These are phyloP conservation scores for Euzophera pinguis DNA, from an alignment of 2,888 invertebrate species.

Conservation along the genomic window DNA sequence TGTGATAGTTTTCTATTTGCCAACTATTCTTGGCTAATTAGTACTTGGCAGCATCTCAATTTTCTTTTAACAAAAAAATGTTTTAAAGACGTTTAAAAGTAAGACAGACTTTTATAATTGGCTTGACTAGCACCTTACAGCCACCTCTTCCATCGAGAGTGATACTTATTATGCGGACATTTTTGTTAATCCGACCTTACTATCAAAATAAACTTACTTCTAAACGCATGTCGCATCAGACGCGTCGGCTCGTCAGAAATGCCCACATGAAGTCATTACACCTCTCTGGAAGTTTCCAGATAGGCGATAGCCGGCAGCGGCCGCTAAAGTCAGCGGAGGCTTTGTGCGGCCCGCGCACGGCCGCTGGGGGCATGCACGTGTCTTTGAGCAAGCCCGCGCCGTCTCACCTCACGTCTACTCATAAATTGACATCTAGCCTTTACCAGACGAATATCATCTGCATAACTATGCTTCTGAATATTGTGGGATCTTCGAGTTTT, in stretches of 20 bases:
- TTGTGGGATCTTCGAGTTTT: constrained; percentile 33
- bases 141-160: constrained; percentile 32
- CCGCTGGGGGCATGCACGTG: constrained; percentile 68
- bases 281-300: constrained; percentile 60
- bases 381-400: constrained; percentile 59
- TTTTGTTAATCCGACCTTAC: constrained; percentile 50
- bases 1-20: too few species aligned
- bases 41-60: too few species aligned
- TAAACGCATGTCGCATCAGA: constrained; percentile 48
- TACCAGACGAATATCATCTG: constrained; percentile 37
- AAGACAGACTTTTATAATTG: too few species aligned
- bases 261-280: constrained; percentile 72
- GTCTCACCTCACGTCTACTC: constrained; percentile 66
- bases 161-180: too few species aligned
- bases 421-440: constrained; percentile 66
- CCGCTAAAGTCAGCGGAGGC: constrained; percentile 37
- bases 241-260: constrained; percentile 66
- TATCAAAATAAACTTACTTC: constrained; percentile 68
- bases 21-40: too few species aligned
- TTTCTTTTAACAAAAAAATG: too few species aligned
- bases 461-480: constrained; percentile 33
- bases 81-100: too few species aligned
- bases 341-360: constrained; percentile 58
- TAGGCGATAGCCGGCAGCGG: constrained; percentile 47
- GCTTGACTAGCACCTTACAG: too few species aligned